Evolutionary conservation across 2,888 invertebrate genomes (phyloP), one percentile per base, ranked within the genome.

Genomic region (Drosophila siamana): DNA sequence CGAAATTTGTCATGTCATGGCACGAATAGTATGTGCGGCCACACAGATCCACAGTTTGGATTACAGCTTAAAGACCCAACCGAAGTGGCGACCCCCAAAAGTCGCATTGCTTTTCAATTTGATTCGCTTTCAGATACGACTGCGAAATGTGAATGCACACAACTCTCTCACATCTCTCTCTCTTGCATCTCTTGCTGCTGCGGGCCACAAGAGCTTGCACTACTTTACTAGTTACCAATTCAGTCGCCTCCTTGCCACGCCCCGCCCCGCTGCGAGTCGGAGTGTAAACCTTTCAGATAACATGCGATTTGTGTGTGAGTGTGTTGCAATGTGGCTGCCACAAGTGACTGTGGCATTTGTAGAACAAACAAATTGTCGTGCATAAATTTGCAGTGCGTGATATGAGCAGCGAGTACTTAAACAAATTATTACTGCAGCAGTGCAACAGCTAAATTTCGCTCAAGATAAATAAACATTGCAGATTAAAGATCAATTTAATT

Each of bases 1-100:
- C 71, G 60, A 79, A 79, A 79, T 82, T 79, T 79, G 80, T 79
- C 78, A 75, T 75, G 82, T 71, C 79, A 78, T 63, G 60, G 30
- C 57, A 41, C 54, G 46, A 61, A 47, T 51, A 43, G n/a, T 56
- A 43, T 5, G 6, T 26, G 36, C 24, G 3, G 19, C 19, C 19
- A 19, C 41, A 36, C 63, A 66, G 59, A 59, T 47, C 71, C 38
- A 67, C 38, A 63, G 40, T 61, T 54, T 57, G 64, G 55, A 68
- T 61, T 80, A 44, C 54, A 48, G 68, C 62, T 72, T 56, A 50
- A 65, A 56, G 64, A 64, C 15, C 48, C 41, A 30, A 16, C 38
- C 16, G 9, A 48, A 30, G 30, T 11, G 22, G 33, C 44, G 15
- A 52, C 43, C 33, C 47, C 43, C 41, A 16, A 36, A 47, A 67